Base-by-base conservation (phyloP, 2,113 vertebrate genomes). In the Felis chaus region DNA sequence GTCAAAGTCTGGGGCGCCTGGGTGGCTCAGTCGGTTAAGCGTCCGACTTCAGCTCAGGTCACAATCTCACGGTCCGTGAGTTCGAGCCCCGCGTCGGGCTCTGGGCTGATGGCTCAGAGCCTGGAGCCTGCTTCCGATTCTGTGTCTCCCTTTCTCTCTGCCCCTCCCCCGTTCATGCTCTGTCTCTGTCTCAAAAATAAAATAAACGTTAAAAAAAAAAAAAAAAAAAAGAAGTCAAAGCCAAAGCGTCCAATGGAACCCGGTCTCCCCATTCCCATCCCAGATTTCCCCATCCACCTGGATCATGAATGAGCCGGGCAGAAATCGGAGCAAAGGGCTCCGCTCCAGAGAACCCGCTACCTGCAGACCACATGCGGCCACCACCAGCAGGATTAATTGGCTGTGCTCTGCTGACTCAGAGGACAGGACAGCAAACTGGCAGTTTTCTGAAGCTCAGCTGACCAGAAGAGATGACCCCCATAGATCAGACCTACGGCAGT, bases 361-460 rank as follows among this genome's bases (percentile, higher is more conserved):
- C 68, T 31, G 33, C 85, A 57, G 55, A 65, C 53, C 5, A 1
- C 61, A 7, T 3, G 19, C 2, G 10, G 83, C 66, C 90, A 78
- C 9, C 31, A 48, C 50, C 33, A 45, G 41, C 39, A 45, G 82
- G 53, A 84, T 14, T 16, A 15, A 31, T 0, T 18, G 53, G 53
- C 94, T 68, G 15, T 8, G 50, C 50, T 83, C 53, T 55, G 36
- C 41, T 71, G 82, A 23, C 61, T 23, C 48, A 36, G 31, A 84
- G 33, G 36, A 14, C 33, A 25, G 0, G 0, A 61, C 0, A 80
- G 57, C 66, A 95, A 41, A 41, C 2, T 41, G 55, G 76, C 50
- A 53, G 57, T 73, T 94, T 96, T 88, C 89, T 76, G 57, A 90
- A 91, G 66, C 68, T 63, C 86, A 78, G 41, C 41, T 82, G 74